Conservation (phyloP, 2,888 invertebrate genomes). For the Kryphioiulus occultus region DNA sequence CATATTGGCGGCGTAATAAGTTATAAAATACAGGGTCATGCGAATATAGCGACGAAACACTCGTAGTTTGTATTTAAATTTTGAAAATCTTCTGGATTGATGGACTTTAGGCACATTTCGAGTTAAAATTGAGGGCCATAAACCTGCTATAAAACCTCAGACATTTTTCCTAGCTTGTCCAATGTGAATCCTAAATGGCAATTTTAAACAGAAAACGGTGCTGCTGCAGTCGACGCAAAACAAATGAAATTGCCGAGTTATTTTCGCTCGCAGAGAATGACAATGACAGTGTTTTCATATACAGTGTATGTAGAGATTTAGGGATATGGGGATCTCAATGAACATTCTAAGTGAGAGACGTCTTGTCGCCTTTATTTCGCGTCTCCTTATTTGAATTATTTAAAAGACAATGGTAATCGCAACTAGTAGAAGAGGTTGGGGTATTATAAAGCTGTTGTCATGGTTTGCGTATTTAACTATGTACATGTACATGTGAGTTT, state of each 20-base stretch:
- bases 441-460: too few species aligned
- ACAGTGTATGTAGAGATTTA: too few species aligned
- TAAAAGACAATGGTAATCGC: not conserved
- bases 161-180: not conserved
- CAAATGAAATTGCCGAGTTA: not conserved
- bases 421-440: not conserved
- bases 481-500: too few species aligned
- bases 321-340: not conserved
- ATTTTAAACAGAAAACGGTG: not conserved
- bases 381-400: not conserved
- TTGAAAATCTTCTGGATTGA: not conserved
- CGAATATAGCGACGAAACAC: not conserved
- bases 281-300: not conserved
- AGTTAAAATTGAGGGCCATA: conserved; percentile 13
- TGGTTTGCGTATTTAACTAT: too few species aligned
- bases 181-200: not conserved
- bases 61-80: conserved; percentile 12
- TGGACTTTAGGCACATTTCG: conserved; percentile 12
- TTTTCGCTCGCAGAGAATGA: not conserved
- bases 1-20: conserved; percentile 23
- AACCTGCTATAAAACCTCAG: not conserved
- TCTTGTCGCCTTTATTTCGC: not conserved
- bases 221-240: not conserved
- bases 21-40: not conserved
- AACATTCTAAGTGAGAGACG: not conserved